phyloP scores from a whole-genome alignment of 2,888 invertebrate genomes.

The Lagria hirta region DNA sequence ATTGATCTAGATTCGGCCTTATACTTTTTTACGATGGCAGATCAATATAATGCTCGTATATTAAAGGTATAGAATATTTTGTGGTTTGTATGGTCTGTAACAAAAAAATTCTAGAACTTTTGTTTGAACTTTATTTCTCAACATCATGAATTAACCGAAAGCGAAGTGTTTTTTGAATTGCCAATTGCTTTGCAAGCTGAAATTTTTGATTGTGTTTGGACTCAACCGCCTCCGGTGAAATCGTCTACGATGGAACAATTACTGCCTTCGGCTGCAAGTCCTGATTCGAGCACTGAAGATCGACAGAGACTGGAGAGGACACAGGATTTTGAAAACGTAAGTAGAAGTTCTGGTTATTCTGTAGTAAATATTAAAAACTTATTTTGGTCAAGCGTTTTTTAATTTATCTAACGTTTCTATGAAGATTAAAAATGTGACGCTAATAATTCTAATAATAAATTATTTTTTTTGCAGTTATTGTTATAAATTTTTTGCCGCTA shows the following conservation, averaged over 20 bases:
- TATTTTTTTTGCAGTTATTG: no score
- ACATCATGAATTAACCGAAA: conserved; percentile 58
- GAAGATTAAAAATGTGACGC: no score
- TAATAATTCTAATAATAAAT: no score
- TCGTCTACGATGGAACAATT: conserved; percentile 34
- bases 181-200: conserved; percentile 61
- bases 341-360: conserved; percentile 1
- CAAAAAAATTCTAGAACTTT: conserved; percentile 51
- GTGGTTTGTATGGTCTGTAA: not conserved
- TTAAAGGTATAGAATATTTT: conserved; percentile 54
- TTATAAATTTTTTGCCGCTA: no score
- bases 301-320: no score
- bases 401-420: no score
- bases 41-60: conserved; percentile 64
- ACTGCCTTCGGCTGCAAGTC: conserved; percentile 31
- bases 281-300: conserved; percentile 34
- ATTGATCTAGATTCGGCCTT: conserved; percentile 66
- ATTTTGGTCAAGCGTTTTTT: no score
- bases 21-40: conserved; percentile 66
- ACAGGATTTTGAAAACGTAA: conserved; percentile 15
- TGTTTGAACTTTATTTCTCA: conserved; percentile 59
- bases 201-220: conserved; percentile 56
- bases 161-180: conserved; percentile 60
- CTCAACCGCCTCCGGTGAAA: conserved; percentile 35
- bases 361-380: no score